phyloP scores from a whole-genome alignment of 2,888 invertebrate species.

The Pristionchus maxplancki region DNA sequence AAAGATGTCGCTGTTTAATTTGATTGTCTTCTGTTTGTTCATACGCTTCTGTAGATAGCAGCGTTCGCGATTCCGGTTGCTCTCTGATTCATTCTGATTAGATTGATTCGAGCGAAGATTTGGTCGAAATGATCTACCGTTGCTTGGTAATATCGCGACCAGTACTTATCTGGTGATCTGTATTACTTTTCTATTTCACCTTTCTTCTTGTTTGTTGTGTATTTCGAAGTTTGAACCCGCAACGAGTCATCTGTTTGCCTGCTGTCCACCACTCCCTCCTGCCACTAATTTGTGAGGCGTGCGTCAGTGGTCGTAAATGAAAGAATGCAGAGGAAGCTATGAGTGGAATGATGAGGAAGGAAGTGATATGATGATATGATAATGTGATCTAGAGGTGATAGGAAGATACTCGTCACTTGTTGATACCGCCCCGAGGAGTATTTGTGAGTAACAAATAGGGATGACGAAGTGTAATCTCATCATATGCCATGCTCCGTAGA shows the following conservation, averaged over 20 bases:
- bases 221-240: too few relatives aligned
- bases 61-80: constrained; percentile 5
- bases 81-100: constrained; percentile 4
- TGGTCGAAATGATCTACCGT: background rate
- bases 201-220: too few relatives aligned
- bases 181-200: too few relatives aligned
- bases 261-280: background rate
- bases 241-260: background rate
- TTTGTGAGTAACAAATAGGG: too few relatives aligned
- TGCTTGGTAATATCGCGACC: too few relatives aligned
- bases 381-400: background rate
- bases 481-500: too few relatives aligned
- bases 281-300: background rate
- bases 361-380: background rate
- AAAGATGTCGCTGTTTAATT: constrained; percentile 15
- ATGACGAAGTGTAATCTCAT: too few relatives aligned
- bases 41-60: background rate
- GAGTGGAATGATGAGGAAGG: constrained; percentile 17
- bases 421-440: background rate
- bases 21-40: constrained; percentile 25
- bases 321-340: background rate
- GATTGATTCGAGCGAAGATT: background rate
- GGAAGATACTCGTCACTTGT: background rate
- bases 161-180: too few relatives aligned
- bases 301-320: constrained; percentile 19